Base-by-base conservation (phyloP, 2,888 invertebrate genomes). In the Phania funesta region DNA sequence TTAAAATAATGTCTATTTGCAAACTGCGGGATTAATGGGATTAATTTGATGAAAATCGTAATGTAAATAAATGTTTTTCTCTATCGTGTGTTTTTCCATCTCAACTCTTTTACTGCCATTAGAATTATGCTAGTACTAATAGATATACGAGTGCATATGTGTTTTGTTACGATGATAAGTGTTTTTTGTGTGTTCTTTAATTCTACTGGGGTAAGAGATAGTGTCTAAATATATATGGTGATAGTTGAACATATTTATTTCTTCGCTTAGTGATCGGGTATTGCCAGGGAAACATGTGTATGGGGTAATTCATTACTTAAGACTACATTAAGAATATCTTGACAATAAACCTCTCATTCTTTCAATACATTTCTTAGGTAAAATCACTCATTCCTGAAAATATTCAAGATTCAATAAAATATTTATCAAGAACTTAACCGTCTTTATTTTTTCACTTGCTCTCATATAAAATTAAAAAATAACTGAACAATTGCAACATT, bases 1-100 rank as follows among this genome's bases (percentile, higher is more conserved):
- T 67, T 22, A 76, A 67, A 56, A 71, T 78, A 78, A 78, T 71
- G 56, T 78, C 65, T 78, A 58, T 56, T 58, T 71, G 56, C 22
- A 71, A 58, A 71, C 50, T 56, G 71, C 26, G 50, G 71, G 62
- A 78, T 78, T 78, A 71, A 71, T 41, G 38, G 48, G 38, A 78
- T 78, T 71, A 78, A 70, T 78, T 71, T 64, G 64, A 13, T 64
- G 26, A 70, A 56, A 71, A 20, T 60, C 54, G 20, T 29, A 54
- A 64, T 74, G 52, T 35, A 64, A 70, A 70, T 58, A 46, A 73
- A 62, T 24, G 29, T 29, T 52, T 62, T 52, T 73, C 50, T 50
- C 29, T n/a, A 29, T 24, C 22, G 3, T 56, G 16, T 13, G n/a
- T 48, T 26, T 29, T 32, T 44, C 13, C 29, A 41, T 29, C 24